These are phyloP conservation scores for Percopsis omiscomaycus DNA, from an alignment of 2,797 vertebrate species.

Conservation along the genomic window DNA sequence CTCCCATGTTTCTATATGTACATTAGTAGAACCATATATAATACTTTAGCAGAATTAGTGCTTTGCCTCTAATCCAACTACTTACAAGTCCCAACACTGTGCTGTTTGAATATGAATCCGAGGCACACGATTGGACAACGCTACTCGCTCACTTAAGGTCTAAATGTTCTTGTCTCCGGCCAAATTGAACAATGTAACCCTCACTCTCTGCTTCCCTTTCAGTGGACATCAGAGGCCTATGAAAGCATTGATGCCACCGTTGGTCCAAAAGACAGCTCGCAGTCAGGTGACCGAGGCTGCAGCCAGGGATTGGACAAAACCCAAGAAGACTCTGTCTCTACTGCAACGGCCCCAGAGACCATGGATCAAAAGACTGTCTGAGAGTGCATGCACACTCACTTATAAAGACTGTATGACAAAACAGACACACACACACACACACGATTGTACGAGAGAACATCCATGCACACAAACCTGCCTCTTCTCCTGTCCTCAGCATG, in stretches of 20 bases:
- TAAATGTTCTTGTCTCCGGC: too few species aligned
- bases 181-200: neutral
- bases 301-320: slow-evolving; percentile 69
- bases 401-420: slow-evolving; percentile 4
- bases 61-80: too few species aligned
- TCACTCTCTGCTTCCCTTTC: slow-evolving; percentile 14
- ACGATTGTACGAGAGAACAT: slow-evolving; percentile 19
- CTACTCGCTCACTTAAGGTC: too few species aligned
- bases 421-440: slow-evolving; percentile 25
- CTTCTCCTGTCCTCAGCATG: slow-evolving; percentile 67
- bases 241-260: slow-evolving; percentile 75
- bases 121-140: too few species aligned
- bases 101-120: too few species aligned
- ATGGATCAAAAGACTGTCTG: slow-evolving; percentile 70
- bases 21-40: too few species aligned
- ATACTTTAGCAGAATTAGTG: too few species aligned
- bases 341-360: slow-evolving; percentile 60
- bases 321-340: slow-evolving; percentile 67
- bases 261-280: slow-evolving; percentile 60
- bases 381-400: slow-evolving; percentile 29
- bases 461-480: slow-evolving; percentile 44
- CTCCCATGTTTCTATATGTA: too few species aligned
- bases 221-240: slow-evolving; percentile 87
- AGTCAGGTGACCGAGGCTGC: slow-evolving; percentile 58
- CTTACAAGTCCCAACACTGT: too few species aligned